A percentile compares a stretch with the other conserved stretches of the same genome.
These are phyloP conservation scores for Planiliza haematocheilus DNA, from an alignment of 2,113 vertebrate species.

Conservation along the genomic window DNA sequence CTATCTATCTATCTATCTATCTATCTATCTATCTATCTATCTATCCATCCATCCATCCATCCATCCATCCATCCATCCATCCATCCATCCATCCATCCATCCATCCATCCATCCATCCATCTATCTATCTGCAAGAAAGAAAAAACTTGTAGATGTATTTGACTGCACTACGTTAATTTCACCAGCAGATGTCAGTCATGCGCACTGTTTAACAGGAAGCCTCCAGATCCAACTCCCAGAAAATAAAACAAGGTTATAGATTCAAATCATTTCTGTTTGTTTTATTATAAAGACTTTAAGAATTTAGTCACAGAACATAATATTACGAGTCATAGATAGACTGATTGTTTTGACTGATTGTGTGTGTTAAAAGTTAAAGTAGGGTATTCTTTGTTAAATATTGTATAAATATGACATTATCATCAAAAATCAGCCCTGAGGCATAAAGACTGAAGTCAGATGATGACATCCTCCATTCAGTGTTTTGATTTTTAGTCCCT, in stretches of 20 bases:
- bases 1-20: too few relatives aligned
- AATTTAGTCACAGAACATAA: neutral
- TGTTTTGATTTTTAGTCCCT: neutral
- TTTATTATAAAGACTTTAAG: neutral
- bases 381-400: neutral
- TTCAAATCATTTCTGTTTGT: neutral
- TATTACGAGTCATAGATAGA: neutral
- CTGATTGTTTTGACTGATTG: too few relatives aligned
- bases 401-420: neutral
- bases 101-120: too few relatives aligned
- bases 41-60: too few relatives aligned
- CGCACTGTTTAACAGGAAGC: neutral
- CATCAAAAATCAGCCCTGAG: neutral
- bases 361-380: neutral
- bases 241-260: neutral
- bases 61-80: too few relatives aligned
- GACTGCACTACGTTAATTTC: neutral
- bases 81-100: too few relatives aligned
- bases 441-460: neutral
- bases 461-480: neutral
- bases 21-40: too few relatives aligned
- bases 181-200: constrained; percentile 38
- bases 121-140: too few relatives aligned
- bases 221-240: neutral
- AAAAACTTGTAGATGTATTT: too few relatives aligned